Percentiles rank a stretch among this genome's conserved stretches.
phyloP scores from a whole-genome alignment of 2,113 vertebrate species.

The Tyto alba region DNA sequence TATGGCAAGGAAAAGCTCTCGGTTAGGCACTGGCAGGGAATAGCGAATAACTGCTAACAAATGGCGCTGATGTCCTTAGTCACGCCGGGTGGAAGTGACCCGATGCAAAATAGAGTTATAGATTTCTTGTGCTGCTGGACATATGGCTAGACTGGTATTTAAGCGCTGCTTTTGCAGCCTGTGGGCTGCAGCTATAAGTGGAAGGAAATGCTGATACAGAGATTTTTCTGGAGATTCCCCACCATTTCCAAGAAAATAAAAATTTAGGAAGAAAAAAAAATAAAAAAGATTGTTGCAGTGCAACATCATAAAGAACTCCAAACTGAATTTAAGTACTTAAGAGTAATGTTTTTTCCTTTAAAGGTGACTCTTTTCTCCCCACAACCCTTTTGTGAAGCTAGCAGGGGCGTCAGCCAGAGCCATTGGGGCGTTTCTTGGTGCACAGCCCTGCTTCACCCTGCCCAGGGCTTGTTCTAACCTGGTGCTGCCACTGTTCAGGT shows the following conservation, averaged over 20 bases:
- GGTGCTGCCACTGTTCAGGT: not conserved
- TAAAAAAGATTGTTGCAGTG: not conserved
- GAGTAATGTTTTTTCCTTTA: not conserved
- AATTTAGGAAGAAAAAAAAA: not conserved
- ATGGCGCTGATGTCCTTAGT: not conserved
- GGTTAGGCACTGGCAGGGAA: not conserved
- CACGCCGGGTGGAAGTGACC: not conserved
- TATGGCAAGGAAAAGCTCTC: not conserved
- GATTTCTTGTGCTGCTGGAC: not conserved
- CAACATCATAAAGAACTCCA: fast-evolving
- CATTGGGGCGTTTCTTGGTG: not conserved
- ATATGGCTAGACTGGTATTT: not conserved
- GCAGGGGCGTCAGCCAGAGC: not conserved
- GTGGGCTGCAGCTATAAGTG: not conserved
- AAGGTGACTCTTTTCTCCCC: not conserved
- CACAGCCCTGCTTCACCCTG: not conserved
- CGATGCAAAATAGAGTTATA: not conserved
- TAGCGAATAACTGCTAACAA: not conserved
- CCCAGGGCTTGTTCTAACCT: not conserved
- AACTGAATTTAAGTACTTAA: not conserved
- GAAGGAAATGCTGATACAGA: not conserved
- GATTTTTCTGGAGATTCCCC: not conserved
- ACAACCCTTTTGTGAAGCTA: not conserved
- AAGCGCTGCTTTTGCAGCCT: not conserved
- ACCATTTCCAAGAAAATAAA: not conserved